Base-by-base conservation (phyloP, 2,888 invertebrate species). In the Bellardia pandia region DNA sequence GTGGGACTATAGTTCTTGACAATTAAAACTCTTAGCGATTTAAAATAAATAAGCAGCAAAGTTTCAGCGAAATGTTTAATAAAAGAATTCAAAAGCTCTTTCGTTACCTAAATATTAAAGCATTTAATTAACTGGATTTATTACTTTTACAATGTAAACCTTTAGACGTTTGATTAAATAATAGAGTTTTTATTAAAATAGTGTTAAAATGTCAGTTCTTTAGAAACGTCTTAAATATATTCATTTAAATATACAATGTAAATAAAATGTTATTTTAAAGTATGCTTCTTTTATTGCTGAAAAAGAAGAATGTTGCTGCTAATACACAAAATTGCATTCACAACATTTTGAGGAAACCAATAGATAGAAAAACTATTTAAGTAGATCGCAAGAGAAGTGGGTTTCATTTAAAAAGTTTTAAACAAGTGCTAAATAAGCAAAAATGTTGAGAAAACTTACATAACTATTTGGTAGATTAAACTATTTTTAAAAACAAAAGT, bases 381-480 rank as follows among this genome's bases (percentile, higher is more conserved):
- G 40, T 3, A 62, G n/a, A 62, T 62, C 40, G 62, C n/a, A 62
- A n/a, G 7, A n/a, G 37, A 33, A 40, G 14, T n/a, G 14, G 40
- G 37, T 60, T 60, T 60, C 7, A 14, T 37, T 33, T 33, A 7
- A 62, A 40, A 62, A 58, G 3, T 30, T 45, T 45, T 11, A 0
- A 58, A 30, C 58, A 30, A 62, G 8, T 62, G 62, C n/a, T 16
- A 62, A 37, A 40, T 62, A 62, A 62, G 23, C 60, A 60, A 14
- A 60, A 60, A 11, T 56, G 2, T 16, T 13, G 3, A 56, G 8
- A 23, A 23, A 42, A 14, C 11, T 13, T 14, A 51, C 13, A 45
- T 45, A 45, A n/a, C n/a, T n/a, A n/a, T 45, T 42, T 45, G 0
- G 45, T 45, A 45, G 0, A 9, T 45, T 7, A 11, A 45, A 45